Evolutionary conservation across 2,888 invertebrate species (phyloP).

Genomic region (Andricus quercusramuli): DNA sequence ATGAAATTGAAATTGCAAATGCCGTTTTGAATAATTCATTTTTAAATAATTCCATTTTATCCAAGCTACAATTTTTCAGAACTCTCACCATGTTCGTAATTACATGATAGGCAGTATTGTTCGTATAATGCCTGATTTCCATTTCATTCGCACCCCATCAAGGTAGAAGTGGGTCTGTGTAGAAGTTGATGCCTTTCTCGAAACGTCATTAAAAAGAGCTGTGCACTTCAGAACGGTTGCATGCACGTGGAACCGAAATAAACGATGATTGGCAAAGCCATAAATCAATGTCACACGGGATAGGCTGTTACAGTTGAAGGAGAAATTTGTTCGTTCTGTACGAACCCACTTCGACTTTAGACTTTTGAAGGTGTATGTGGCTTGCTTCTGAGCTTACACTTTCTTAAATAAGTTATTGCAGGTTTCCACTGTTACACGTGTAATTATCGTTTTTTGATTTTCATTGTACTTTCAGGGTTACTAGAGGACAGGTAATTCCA

Average conservation of each 20-base stretch:
- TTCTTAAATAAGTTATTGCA: too few species aligned
- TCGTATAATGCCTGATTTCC: slow-evolving; percentile 27
- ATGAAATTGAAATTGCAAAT: background rate
- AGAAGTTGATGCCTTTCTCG: slow-evolving; percentile 33
- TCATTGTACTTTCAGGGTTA: too few species aligned
- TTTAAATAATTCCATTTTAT: slow-evolving; percentile 8
- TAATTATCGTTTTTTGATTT: too few species aligned
- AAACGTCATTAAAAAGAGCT: slow-evolving; percentile 49
- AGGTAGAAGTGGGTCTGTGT: background rate
- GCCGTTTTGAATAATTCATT: background rate
- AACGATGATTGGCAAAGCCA: slow-evolving; percentile 61
- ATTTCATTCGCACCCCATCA: slow-evolving; percentile 34
- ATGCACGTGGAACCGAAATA: slow-evolving; percentile 54
- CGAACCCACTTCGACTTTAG: background rate
- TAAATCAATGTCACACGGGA: slow-evolving; percentile 59
- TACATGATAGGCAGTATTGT: slow-evolving; percentile 12
- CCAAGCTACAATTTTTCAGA: slow-evolving; percentile 25
- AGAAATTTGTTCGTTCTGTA: background rate
- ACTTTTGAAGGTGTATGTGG: background rate
- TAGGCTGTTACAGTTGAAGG: slow-evolving; percentile 38
- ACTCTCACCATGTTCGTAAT: slow-evolving; percentile 6
- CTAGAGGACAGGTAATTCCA: too few species aligned
- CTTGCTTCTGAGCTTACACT: background rate
- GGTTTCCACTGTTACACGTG: too few species aligned
- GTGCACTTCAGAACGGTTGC: slow-evolving; percentile 50